Percentiles rank a stretch among this genome's conserved stretches.
These are phyloP conservation scores for Dryococelus australis DNA, from an alignment of 2,888 invertebrate species.

Conservation along the genomic window DNA sequence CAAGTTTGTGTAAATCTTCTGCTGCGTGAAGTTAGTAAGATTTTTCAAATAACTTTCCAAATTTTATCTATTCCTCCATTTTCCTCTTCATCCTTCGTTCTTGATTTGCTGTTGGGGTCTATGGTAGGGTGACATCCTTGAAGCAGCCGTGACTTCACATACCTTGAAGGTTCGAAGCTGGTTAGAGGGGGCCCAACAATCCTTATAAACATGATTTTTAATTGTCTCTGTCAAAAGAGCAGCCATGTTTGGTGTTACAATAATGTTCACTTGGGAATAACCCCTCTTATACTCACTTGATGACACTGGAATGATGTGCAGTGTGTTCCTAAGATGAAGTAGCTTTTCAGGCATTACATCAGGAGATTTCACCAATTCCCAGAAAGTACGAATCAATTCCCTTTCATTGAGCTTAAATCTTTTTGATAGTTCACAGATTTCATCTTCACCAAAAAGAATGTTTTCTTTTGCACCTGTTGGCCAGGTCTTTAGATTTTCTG, in stretches of 20 bases:
- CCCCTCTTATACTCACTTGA: conserved; percentile 11
- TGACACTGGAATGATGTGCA: conserved; percentile 17
- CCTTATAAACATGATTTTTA: conserved; percentile 24
- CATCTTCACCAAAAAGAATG: not conserved
- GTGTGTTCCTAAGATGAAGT: not conserved
- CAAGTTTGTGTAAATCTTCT: too few species aligned
- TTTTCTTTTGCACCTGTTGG: too few species aligned
- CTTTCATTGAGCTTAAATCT: not conserved
- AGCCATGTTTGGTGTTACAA: conserved; percentile 25
- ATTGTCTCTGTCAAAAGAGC: not conserved
- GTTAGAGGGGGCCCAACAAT: conserved; percentile 30
- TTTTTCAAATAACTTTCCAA: too few species aligned
- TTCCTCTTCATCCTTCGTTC: not conserved
- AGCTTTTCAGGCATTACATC: conserved; percentile 19
- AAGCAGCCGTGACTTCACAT: too few species aligned
- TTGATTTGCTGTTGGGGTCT: conserved; percentile 28
- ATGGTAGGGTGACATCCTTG: not conserved
- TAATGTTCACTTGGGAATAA: conserved; percentile 23
- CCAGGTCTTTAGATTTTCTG: not conserved
- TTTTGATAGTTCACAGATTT: not conserved
- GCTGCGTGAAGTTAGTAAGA: not conserved
- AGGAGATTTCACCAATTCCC: not conserved
- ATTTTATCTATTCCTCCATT: too few species aligned
- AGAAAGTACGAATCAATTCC: not conserved
- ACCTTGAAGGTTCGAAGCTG: not conserved